A percentile compares a stretch with the other conserved stretches of the same genome.
Evolutionary conservation across 1,140 invertebrate genomes (phyloP).

Genomic region (Bursaphelenchus mucronatus): DNA sequence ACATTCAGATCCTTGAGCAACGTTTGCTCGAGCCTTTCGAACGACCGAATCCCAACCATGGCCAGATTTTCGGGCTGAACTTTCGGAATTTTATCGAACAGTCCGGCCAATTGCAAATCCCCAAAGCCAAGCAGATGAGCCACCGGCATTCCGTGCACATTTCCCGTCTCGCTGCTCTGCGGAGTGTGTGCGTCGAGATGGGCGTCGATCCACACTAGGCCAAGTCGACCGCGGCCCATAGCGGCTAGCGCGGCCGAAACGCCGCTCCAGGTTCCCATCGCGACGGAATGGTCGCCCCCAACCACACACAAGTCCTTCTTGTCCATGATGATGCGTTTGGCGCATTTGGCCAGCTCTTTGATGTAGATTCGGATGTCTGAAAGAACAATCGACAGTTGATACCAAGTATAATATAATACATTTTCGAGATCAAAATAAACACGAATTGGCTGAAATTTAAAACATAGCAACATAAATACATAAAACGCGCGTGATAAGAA

Average conservation of each 20-base stretch:
- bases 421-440: too few relatives aligned
- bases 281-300: slow-evolving; percentile 33
- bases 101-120: slow-evolving; percentile 28
- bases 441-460: too few relatives aligned
- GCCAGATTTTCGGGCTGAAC: slow-evolving; percentile 45
- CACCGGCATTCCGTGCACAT: slow-evolving; percentile 37
- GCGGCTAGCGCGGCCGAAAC: slow-evolving; percentile 38
- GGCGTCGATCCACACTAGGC: slow-evolving; percentile 52
- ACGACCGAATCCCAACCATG: slow-evolving; percentile 47
- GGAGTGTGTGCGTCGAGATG: slow-evolving; percentile 52
- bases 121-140: slow-evolving; percentile 45
- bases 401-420: too few relatives aligned
- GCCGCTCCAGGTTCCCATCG: slow-evolving; percentile 51
- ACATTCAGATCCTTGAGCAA: slow-evolving; percentile 5
- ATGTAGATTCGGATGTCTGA: not conserved
- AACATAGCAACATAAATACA: too few relatives aligned
- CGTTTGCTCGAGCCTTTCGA: slow-evolving; percentile 38
- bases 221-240: slow-evolving; percentile 30
- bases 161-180: slow-evolving; percentile 39
- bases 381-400: not conserved
- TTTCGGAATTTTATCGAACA: slow-evolving; percentile 47
- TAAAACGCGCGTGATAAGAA: too few relatives aligned
- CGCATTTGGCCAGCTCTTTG: slow-evolving; percentile 7
- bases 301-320: slow-evolving; percentile 13
- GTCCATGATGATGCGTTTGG: not conserved